Conservation (phyloP, 2,797 vertebrate genomes). For the Oryzias dopingdopingensis region DNA sequence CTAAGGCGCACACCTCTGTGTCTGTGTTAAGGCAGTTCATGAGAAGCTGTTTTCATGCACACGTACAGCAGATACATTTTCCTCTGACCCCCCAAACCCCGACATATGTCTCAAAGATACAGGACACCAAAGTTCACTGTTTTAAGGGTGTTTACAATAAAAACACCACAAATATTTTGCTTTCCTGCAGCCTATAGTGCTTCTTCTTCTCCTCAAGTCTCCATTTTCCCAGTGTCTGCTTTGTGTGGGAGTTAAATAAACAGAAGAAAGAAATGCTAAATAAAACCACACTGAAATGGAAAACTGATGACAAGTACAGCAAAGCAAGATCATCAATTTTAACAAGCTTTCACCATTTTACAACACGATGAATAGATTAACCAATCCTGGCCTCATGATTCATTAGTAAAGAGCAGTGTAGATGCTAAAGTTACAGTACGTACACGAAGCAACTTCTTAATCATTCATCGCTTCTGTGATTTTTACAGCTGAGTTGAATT, state of each 20-base stretch:
- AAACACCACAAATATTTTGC: slow-evolving; percentile 20
- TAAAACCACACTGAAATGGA: slow-evolving; percentile 22
- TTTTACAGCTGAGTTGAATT: slow-evolving; percentile 5
- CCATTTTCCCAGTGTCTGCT: slow-evolving; percentile 20
- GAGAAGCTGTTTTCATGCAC: no score
- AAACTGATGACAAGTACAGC: slow-evolving; percentile 11
- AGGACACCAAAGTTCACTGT: neutral
- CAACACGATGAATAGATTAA: slow-evolving; percentile 18
- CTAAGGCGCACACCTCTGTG: no score
- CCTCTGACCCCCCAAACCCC: no score
- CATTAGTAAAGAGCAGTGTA: slow-evolving; percentile 16
- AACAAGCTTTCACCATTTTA: slow-evolving; percentile 8
- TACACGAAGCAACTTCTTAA: slow-evolving; percentile 11
- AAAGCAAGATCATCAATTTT: slow-evolving; percentile 7
- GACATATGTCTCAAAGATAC: no score
- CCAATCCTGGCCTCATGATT: slow-evolving; percentile 12
- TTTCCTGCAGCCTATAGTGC: slow-evolving; percentile 15
- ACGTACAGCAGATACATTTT: no score
- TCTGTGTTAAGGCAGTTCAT: no score
- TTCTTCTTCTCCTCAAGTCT: slow-evolving; percentile 20
- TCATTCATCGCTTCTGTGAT: slow-evolving; percentile 38
- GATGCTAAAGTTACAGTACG: slow-evolving; percentile 10
- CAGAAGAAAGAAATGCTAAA: slow-evolving; percentile 42
- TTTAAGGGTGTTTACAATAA: slow-evolving; percentile 7
- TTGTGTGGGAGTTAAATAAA: slow-evolving; percentile 54